Conservation (phyloP, 2,888 invertebrate species). For the Pyrocoelia pectoralis region DNA sequence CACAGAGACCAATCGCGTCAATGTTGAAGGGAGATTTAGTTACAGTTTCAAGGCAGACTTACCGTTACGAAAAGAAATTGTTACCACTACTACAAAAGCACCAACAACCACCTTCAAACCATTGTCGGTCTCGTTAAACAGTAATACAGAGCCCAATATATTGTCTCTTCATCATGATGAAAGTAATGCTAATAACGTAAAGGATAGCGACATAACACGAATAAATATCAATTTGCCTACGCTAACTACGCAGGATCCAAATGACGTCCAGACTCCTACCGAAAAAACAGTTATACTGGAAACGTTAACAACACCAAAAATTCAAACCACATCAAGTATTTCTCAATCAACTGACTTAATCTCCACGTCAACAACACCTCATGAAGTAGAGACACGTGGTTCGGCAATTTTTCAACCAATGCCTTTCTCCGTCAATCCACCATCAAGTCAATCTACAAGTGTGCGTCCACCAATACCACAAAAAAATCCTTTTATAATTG, state of each 20-base stretch:
- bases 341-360: not conserved
- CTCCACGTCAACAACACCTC: not conserved
- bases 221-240: not conserved
- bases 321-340: not conserved
- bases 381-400: not conserved
- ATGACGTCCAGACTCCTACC: not conserved
- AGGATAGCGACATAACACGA: not conserved
- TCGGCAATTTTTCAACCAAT: no score
- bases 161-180: not conserved
- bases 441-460: no score
- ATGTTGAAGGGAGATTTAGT: not conserved
- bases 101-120: not conserved
- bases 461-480: not conserved
- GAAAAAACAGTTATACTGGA: not conserved
- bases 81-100: not conserved
- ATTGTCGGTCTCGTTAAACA: no score
- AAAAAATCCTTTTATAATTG: conserved; percentile 50
- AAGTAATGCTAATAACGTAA: not conserved
- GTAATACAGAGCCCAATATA: not conserved
- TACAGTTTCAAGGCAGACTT: conserved; percentile 1
- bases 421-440: no score
- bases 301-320: not conserved
- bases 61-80: not conserved
- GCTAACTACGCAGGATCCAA: not conserved
- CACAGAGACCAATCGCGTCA: not conserved